Percentiles rank a stretch among this genome's conserved stretches.
Evolutionary conservation across 1,140 invertebrate species (phyloP).

Genomic region (Cotesia chilonis): DNA sequence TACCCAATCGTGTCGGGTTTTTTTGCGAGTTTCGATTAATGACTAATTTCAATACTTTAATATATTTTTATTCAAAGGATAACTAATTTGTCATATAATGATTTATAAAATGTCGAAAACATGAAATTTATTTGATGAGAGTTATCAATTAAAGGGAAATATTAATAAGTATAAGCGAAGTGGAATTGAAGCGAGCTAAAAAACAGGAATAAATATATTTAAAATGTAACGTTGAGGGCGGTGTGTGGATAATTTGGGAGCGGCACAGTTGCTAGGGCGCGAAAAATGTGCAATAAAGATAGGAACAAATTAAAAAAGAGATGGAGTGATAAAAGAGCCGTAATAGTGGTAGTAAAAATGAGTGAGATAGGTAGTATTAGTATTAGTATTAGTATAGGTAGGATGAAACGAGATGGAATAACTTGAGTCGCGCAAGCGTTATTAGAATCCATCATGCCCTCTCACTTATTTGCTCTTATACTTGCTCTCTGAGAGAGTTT

Average conservation of each 20-base stretch:
- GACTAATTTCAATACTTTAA: no score
- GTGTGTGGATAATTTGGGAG: not conserved
- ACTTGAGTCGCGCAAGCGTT: slow-evolving; percentile 22
- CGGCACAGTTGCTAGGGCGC: slow-evolving; percentile 19
- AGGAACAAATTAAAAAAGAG: not conserved
- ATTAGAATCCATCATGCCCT: slow-evolving; percentile 11
- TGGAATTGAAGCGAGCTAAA: not conserved
- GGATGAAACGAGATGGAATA: slow-evolving; percentile 16
- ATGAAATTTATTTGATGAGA: no score
- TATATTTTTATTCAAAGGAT: no score
- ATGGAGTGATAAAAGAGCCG: not conserved
- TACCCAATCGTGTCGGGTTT: no score
- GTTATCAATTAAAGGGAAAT: not conserved
- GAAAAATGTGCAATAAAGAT: slow-evolving; percentile 3
- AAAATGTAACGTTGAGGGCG: not conserved
- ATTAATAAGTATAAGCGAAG: no score
- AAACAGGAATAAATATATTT: slow-evolving; percentile 1
- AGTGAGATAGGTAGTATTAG: not conserved
- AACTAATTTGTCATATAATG: no score
- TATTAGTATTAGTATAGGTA: not conserved
- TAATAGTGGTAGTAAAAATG: not conserved
- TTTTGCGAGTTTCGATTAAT: no score
- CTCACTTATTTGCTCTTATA: not conserved
- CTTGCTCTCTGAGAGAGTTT: not conserved
- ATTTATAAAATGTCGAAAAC: no score